Percentiles rank a stretch among this genome's conserved stretches.
These are phyloP conservation scores for Schizaphis graminum DNA, from an alignment of 2,888 invertebrate species.

Conservation along the genomic window DNA sequence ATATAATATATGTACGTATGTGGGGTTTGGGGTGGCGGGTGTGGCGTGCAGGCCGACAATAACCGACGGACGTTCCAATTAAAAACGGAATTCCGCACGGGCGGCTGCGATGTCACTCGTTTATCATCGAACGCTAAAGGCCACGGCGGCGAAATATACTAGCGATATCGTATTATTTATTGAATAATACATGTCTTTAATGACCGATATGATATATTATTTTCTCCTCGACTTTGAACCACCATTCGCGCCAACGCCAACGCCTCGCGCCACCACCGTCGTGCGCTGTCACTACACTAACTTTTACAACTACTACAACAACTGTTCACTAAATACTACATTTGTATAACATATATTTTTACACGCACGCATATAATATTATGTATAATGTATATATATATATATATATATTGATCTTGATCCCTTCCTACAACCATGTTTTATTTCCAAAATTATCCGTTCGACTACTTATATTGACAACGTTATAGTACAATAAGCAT, in stretches of 20 bases:
- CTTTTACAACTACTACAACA: not conserved
- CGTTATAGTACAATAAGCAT: not conserved
- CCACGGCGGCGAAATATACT: not conserved
- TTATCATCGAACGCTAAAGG: slow-evolving; percentile 29
- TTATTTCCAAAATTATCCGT: slow-evolving; percentile 6
- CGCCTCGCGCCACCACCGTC: not conserved
- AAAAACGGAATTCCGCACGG: slow-evolving; percentile 33
- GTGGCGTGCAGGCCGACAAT: slow-evolving; percentile 32
- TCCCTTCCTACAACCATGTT: not conserved
- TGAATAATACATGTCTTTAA: slow-evolving; percentile 15
- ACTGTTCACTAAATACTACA: not conserved
- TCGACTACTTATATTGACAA: not conserved
- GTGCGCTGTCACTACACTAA: not conserved
- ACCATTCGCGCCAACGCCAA: no score
- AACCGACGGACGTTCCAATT: slow-evolving; percentile 46
- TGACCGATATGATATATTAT: not conserved
- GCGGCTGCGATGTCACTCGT: not conserved
- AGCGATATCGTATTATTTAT: not conserved
- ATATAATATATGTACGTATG: not conserved
- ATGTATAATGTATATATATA: no score
- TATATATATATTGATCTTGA: not conserved
- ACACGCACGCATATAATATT: no score
- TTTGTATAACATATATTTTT: no score
- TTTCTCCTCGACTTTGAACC: not conserved
- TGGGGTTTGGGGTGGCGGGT: not conserved